These are phyloP conservation scores for Danionella dracula DNA, from an alignment of 2,797 vertebrate genomes.

Conservation along the genomic window DNA sequence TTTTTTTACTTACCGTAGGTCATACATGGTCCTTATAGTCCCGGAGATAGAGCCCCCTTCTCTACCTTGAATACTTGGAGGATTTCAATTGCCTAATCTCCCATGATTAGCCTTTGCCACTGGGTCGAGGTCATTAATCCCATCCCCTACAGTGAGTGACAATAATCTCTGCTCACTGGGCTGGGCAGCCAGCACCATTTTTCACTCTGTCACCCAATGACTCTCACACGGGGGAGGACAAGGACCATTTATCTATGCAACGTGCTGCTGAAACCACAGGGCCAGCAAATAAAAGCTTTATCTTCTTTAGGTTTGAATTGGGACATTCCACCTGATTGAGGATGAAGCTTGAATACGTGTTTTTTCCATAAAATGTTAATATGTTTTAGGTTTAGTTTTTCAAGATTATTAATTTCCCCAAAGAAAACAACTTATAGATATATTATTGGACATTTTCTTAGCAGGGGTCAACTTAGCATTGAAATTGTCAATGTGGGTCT, in stretches of 20 bases:
- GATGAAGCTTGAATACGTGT: background rate
- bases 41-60: slow-evolving; percentile 42
- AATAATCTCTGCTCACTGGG: slow-evolving; percentile 63
- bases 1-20: slow-evolving; percentile 25
- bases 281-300: background rate
- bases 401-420: no score
- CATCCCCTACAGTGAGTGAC: slow-evolving; percentile 54
- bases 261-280: slow-evolving; percentile 35
- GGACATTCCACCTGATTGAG: background rate
- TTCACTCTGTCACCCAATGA: slow-evolving; percentile 58
- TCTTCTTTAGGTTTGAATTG: background rate
- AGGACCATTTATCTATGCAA: slow-evolving; percentile 52
- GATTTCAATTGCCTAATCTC: slow-evolving; percentile 54
- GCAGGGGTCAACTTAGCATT: no score
- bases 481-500: no score
- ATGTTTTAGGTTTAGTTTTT: no score
- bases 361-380: no score
- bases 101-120: slow-evolving; percentile 61
- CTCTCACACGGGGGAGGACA: slow-evolving; percentile 51
- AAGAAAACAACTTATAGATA: no score
- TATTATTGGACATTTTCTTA: no score
- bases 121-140: slow-evolving; percentile 60
- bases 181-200: slow-evolving; percentile 49
- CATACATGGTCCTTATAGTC: slow-evolving; percentile 33
- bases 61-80: slow-evolving; percentile 33